phyloP scores from a whole-genome alignment of 1,140 invertebrate genomes.

The Stenopsyche tienmushanensis region DNA sequence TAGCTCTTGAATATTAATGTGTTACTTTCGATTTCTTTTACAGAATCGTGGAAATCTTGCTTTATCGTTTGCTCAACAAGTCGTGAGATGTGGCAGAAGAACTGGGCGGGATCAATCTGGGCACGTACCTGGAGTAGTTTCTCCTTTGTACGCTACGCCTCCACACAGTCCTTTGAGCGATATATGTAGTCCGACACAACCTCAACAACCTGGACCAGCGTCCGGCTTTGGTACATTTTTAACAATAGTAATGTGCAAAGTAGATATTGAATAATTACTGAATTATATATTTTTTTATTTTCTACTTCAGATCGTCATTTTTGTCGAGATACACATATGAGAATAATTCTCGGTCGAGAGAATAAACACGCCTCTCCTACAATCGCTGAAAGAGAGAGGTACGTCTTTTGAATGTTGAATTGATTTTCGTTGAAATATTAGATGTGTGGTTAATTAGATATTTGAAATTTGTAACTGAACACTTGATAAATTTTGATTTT shows the following conservation, averaged over 20 bases:
- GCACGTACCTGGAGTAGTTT: slow-evolving; percentile 43
- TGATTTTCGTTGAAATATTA: too few species aligned
- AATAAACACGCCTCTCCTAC: slow-evolving; percentile 49
- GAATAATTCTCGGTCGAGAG: slow-evolving; percentile 77
- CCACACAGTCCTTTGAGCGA: slow-evolving; percentile 81
- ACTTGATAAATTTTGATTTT: too few species aligned
- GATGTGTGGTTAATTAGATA: too few species aligned
- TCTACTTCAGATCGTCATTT: slow-evolving; percentile 64
- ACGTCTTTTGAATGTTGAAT: slow-evolving; percentile 12
- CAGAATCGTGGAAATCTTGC: slow-evolving; percentile 45
- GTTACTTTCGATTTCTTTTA: slow-evolving; percentile 29
- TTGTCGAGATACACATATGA: slow-evolving; percentile 85
- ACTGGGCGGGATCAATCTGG: slow-evolving; percentile 42
- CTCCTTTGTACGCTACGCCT: slow-evolving; percentile 80
- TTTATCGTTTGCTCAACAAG: slow-evolving; percentile 53
- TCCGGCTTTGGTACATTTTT: slow-evolving; percentile 12
- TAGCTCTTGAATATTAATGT: too few species aligned
- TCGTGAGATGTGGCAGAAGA: slow-evolving; percentile 48
- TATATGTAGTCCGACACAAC: slow-evolving; percentile 54
- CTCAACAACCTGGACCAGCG: slow-evolving; percentile 14
- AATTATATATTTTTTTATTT: background rate
- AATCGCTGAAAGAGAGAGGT: slow-evolving; percentile 43
- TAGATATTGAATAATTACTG: background rate
- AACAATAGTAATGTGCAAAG: too few species aligned
- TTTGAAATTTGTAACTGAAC: too few species aligned